Base-by-base conservation (phyloP, 2,888 invertebrate genomes). In the Steromphala cineraria region DNA sequence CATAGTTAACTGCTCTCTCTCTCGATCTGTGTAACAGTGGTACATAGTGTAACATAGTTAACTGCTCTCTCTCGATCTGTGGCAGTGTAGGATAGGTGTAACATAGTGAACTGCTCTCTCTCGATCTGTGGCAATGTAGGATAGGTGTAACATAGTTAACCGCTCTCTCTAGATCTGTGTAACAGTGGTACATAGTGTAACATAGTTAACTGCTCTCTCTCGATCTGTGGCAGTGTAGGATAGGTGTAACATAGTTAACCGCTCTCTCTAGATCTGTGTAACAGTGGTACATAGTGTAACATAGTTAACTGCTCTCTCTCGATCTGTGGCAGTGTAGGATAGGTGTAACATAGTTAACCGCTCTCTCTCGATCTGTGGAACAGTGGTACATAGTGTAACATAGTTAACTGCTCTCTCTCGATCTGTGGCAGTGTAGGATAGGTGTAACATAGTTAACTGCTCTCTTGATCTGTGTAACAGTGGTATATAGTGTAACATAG, bases 371-470 rank as follows among this genome's bases (percentile, higher is more conserved):
- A n/a, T n/a, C n/a, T n/a, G 7, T 17, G 15, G n/a, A 4, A 55
- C 5, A 5, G 55, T 24, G 17, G 24, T 56, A 56, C 2, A 3
- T n/a, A 21, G 36, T 36, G 36, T 36, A 36, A 36, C 36, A 36
- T 36, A 4, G 2, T 36, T 2, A 36, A 92, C 81, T 17, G 93
- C 91, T 53, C 82, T 67, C 24, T 79, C 82, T 28, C 89, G 76
- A 10, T 89, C 91, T 91, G 82, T 15, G 75, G 79, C 56, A 81
- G 17, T 31, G 40, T 21, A 17, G 19, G 36, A 36, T 4, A 36
- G 2, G 7, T 56, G 5, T 17, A 55, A 55, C 55, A 55, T 10
- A 55, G 53, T 8, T n/a, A 55, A 17, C 55, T n/a, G n/a, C n/a
- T n/a, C n/a, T n/a, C n/a, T n/a, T n/a, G n/a, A n/a, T n/a, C n/a